These are phyloP conservation scores for Ecliptopera silaceata DNA, from an alignment of 2,888 invertebrate genomes.

Conservation along the genomic window DNA sequence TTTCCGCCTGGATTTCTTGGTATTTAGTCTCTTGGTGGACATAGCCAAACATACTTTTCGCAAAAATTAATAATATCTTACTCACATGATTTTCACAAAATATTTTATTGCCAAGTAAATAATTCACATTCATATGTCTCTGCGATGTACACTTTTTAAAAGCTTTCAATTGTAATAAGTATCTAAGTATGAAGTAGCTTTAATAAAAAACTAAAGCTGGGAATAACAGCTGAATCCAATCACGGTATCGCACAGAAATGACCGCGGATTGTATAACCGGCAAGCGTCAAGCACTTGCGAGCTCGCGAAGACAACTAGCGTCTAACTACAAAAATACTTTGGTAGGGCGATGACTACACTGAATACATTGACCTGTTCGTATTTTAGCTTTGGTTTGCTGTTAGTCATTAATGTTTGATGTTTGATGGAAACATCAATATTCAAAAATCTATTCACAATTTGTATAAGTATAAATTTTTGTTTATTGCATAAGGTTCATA, in stretches of 20 bases:
- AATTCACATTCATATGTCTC: slow-evolving; percentile 1
- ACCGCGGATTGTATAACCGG: slow-evolving; percentile 3
- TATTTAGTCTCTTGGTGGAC: too few species aligned
- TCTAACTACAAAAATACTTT: slow-evolving; percentile 2
- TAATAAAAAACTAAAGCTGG: slow-evolving; percentile 4
- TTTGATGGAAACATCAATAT: too few species aligned
- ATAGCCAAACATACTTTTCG: too few species aligned
- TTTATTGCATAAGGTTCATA: too few species aligned
- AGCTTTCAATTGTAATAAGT: not conserved
- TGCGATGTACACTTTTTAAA: not conserved
- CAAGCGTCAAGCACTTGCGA: slow-evolving; percentile 12
- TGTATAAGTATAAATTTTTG: too few species aligned
- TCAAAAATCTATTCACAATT: too few species aligned
- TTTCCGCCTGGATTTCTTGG: too few species aligned
- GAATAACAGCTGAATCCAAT: not conserved
- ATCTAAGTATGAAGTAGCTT: not conserved
- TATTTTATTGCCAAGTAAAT: not conserved
- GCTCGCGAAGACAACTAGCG: slow-evolving; percentile 12
- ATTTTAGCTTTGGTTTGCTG: not conserved
- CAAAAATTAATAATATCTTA: not conserved
- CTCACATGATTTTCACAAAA: slow-evolving; percentile 8
- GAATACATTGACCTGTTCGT: slow-evolving; percentile 18
- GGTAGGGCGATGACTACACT: slow-evolving; percentile 1
- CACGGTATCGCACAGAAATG: slow-evolving; percentile 2
- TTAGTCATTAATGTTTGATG: not conserved